phyloP scores from a whole-genome alignment of 2,113 vertebrate species.

The Oryzias javanicus region DNA sequence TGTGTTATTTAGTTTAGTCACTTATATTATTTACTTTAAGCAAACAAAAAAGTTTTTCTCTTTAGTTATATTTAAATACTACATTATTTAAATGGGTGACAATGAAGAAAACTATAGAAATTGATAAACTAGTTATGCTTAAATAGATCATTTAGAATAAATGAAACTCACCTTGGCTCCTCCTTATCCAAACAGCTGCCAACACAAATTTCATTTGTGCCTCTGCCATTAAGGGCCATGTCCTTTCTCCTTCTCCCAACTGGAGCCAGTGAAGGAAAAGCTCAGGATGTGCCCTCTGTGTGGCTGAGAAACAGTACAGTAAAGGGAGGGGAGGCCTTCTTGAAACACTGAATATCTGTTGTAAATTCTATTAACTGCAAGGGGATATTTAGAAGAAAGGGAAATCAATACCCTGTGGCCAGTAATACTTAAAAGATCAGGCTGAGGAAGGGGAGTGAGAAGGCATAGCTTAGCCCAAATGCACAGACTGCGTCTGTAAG shows the following conservation, averaged over 20 bases:
- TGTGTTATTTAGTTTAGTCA: not conserved
- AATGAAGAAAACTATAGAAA: too few species aligned
- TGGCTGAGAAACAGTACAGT: slow-evolving; percentile 19
- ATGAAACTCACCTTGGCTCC: slow-evolving; percentile 57
- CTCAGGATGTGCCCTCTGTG: slow-evolving; percentile 16
- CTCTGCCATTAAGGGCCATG: slow-evolving; percentile 53
- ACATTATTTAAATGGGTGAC: not conserved
- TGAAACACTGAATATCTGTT: slow-evolving; percentile 62
- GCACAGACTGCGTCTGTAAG: slow-evolving; percentile 56
- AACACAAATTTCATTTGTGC: slow-evolving; percentile 25
- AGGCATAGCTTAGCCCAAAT: slow-evolving; percentile 36
- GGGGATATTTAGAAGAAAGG: slow-evolving; percentile 67
- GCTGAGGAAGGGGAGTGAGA: slow-evolving; percentile 82
- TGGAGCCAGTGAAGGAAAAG: slow-evolving; percentile 27
- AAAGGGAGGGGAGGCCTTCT: slow-evolving; percentile 45
- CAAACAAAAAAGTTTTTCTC: not conserved
- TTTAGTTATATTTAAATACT: not conserved
- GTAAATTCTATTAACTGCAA: slow-evolving; percentile 68
- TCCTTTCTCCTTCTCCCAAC: slow-evolving; percentile 31
- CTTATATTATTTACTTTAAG: slow-evolving; percentile 1
- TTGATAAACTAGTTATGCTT: not conserved
- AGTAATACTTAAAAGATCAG: slow-evolving; percentile 80
- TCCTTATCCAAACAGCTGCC: slow-evolving; percentile 28
- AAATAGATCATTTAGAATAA: slow-evolving; percentile 1
- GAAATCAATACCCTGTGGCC: slow-evolving; percentile 73